Conservation (phyloP, 2,113 vertebrate species). For the Eulemur rufifrons region DNA sequence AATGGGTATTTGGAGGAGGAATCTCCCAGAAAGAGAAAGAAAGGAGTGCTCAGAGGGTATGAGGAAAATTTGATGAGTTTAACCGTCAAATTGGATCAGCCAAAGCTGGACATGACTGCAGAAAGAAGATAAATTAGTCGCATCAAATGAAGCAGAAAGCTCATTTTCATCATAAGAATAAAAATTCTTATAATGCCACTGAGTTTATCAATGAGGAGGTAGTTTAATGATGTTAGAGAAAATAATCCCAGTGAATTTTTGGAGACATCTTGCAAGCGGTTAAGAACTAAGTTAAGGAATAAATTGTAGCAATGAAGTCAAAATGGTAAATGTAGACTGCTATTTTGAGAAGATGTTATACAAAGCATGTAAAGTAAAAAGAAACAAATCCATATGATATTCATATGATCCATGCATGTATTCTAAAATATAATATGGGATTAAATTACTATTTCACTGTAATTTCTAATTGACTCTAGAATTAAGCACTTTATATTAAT, state of each 20-base stretch:
- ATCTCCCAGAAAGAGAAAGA: neutral
- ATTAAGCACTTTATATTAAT: neutral
- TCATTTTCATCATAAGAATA: neutral
- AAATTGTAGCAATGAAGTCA: neutral
- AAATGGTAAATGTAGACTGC: neutral
- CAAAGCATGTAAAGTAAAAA: neutral
- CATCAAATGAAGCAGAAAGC: neutral
- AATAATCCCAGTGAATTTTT: neutral
- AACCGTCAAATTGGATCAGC: neutral
- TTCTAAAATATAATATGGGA: neutral
- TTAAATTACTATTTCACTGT: neutral
- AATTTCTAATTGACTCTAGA: constrained; percentile 32
- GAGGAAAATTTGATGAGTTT: constrained; percentile 10
- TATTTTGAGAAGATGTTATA: constrained; percentile 1
- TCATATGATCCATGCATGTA: neutral
- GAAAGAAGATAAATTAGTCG: neutral
- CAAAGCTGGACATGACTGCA: neutral
- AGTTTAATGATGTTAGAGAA: neutral
- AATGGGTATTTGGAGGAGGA: neutral
- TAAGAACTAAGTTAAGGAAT: neutral
- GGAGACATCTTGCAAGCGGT: neutral
- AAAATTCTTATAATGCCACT: neutral
- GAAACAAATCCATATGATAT: neutral
- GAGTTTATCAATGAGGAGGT: neutral
- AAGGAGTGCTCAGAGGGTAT: neutral